Conservation (phyloP, 1,140 invertebrate genomes). For the Anastrepha ludens region DNA sequence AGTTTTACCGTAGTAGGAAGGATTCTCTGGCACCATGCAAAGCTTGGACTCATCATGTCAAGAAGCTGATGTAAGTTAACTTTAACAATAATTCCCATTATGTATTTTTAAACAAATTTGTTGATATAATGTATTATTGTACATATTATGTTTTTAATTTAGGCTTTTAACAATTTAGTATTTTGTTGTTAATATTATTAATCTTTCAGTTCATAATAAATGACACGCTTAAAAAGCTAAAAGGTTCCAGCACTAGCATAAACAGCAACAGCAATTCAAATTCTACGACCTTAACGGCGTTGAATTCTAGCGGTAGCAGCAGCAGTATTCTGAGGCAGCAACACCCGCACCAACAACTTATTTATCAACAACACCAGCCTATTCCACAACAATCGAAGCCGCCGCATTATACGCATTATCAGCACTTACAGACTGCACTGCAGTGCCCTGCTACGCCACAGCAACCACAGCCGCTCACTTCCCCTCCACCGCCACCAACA, state of each 20-base stretch:
- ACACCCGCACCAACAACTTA: constrained; percentile 56
- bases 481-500: constrained; percentile 51
- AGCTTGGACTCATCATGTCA: constrained; percentile 79
- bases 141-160: too few species aligned
- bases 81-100: too few species aligned
- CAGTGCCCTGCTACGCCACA: constrained; percentile 47
- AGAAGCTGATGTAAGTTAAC: constrained; percentile 78
- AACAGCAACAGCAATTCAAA: constrained; percentile 53
- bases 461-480: constrained; percentile 29
- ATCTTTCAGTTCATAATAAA: constrained; percentile 71
- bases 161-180: neutral
- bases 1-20: constrained; percentile 71
- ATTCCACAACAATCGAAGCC: constrained; percentile 61
- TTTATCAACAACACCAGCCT: constrained; percentile 58
- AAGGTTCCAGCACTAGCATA: constrained; percentile 66
- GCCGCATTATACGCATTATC: constrained; percentile 63
- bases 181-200: constrained; percentile 23
- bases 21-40: constrained; percentile 77
- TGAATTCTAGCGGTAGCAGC: constrained; percentile 45
- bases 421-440: constrained; percentile 65
- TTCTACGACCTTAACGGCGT: neutral
- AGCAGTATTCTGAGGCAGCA: constrained; percentile 55
- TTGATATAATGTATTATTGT: too few species aligned
- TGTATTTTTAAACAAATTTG: too few species aligned
- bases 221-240: constrained; percentile 73